Conservation (phyloP, 2,113 vertebrate species). For the Cercopithecus mona region DNA sequence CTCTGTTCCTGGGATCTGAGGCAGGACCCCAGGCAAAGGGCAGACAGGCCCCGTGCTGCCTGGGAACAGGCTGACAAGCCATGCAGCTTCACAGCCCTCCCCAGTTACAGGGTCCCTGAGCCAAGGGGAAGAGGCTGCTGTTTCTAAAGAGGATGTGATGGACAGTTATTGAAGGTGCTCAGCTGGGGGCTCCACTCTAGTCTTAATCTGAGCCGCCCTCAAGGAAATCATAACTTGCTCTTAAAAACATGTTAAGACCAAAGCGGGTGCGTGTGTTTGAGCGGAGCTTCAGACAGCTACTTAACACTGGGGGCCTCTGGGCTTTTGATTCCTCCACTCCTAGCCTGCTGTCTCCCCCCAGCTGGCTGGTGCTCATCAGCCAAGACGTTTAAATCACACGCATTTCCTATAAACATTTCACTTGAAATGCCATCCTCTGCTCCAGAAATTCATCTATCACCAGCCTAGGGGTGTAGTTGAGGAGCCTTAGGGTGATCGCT, state of each 20-base stretch:
- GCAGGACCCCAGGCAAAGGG: not conserved
- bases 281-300: slow-evolving; percentile 80
- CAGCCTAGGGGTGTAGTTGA: not conserved
- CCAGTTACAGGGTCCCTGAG: not conserved
- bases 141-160: slow-evolving; percentile 61
- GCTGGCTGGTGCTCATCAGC: slow-evolving; percentile 67
- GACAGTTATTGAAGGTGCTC: slow-evolving; percentile 79
- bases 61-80: not conserved
- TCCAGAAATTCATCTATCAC: slow-evolving; percentile 80
- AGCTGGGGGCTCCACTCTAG: slow-evolving; percentile 73
- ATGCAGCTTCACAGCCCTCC: not conserved
- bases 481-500: not conserved
- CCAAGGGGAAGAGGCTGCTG: not conserved
- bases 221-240: slow-evolving; percentile 80
- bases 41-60: not conserved
- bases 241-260: slow-evolving; percentile 81
- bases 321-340: slow-evolving; percentile 66
- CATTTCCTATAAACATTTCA: slow-evolving; percentile 77
- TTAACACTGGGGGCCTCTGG: slow-evolving; percentile 72
- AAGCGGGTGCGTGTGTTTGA: slow-evolving; percentile 74
- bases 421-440: slow-evolving; percentile 71
- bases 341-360: slow-evolving; percentile 35
- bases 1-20: not conserved
- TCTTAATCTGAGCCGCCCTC: slow-evolving; percentile 76
- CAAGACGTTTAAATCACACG: slow-evolving; percentile 80